Conservation (phyloP, 2,113 vertebrate genomes). For the Ivindomyrus marchei region DNA sequence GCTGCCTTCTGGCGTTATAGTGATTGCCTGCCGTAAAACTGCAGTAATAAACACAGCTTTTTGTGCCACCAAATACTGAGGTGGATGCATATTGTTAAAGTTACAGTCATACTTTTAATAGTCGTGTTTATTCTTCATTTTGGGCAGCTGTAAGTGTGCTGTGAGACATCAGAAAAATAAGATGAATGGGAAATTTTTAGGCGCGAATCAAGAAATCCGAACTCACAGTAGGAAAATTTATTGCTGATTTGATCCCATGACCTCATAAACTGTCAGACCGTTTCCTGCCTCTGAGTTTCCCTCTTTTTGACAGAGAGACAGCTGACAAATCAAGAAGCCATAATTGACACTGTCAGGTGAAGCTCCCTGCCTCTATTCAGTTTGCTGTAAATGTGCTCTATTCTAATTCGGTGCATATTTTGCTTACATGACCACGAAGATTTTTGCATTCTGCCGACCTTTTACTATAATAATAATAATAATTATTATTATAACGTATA, state of each 20-base stretch:
- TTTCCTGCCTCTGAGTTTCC: slow-evolving; percentile 48
- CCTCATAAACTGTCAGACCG: slow-evolving; percentile 53
- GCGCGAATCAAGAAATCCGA: slow-evolving; percentile 35
- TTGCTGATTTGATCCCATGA: slow-evolving; percentile 64
- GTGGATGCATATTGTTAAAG: slow-evolving; percentile 63
- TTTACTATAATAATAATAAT: slow-evolving; percentile 27
- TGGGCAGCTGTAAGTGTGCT: slow-evolving; percentile 54
- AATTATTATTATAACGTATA: slow-evolving; percentile 28
- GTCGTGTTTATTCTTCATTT: slow-evolving; percentile 76
- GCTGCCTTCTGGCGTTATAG: slow-evolving; percentile 67
- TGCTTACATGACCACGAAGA: slow-evolving; percentile 40
- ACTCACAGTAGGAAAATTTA: slow-evolving; percentile 51
- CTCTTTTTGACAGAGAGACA: slow-evolving; percentile 52
- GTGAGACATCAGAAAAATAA: slow-evolving; percentile 37
- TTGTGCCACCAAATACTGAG: slow-evolving; percentile 46
- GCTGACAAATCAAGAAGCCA: slow-evolving; percentile 50
- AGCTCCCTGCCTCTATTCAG: slow-evolving; percentile 53
- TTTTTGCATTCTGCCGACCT: slow-evolving; percentile 41
- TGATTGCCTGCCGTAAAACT: slow-evolving; percentile 84
- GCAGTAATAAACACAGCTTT: slow-evolving; percentile 70
- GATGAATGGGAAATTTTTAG: slow-evolving; percentile 26
- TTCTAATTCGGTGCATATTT: slow-evolving; percentile 46
- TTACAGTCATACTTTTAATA: slow-evolving; percentile 66
- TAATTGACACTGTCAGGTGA: slow-evolving; percentile 72
- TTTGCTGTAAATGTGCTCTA: slow-evolving; percentile 58